These are phyloP conservation scores for Speoplatyrhinus poulsoni DNA, from an alignment of 2,113 vertebrate species.

Conservation along the genomic window DNA sequence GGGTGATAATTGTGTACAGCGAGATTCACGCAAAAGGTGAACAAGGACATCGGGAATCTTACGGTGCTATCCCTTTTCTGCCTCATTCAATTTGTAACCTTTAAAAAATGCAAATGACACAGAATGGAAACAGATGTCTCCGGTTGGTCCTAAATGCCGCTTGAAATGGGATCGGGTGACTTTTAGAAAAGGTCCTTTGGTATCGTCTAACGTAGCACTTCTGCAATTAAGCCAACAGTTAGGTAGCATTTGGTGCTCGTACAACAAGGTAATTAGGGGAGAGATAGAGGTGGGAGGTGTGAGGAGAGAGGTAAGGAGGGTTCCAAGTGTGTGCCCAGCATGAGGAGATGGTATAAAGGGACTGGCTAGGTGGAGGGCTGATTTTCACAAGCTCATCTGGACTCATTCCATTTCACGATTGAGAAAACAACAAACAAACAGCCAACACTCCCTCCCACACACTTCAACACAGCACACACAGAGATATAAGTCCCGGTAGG, in stretches of 20 bases:
- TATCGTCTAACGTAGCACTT: slow-evolving; percentile 69
- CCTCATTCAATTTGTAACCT: slow-evolving; percentile 61
- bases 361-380: slow-evolving; percentile 61
- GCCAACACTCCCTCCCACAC: slow-evolving; percentile 6
- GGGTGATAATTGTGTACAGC: slow-evolving; percentile 6
- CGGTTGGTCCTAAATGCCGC: slow-evolving; percentile 61
- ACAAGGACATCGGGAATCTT: slow-evolving; percentile 11
- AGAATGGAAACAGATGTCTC: slow-evolving; percentile 68
- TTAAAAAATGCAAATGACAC: slow-evolving; percentile 73
- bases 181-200: slow-evolving; percentile 74
- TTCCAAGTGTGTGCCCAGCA: slow-evolving; percentile 67
- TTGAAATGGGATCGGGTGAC: slow-evolving; percentile 63
- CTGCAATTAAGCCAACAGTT: slow-evolving; percentile 76
- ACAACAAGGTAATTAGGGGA: slow-evolving; percentile 75
- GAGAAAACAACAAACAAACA: slow-evolving; percentile 37
- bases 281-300: slow-evolving; percentile 63
- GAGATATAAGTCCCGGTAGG: slow-evolving; percentile 36
- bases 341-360: slow-evolving; percentile 64
- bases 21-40: neutral
- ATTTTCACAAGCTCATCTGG: slow-evolving; percentile 60
- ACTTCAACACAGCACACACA: slow-evolving; percentile 47
- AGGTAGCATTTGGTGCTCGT: slow-evolving; percentile 70
- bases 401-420: slow-evolving; percentile 61
- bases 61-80: slow-evolving; percentile 14
- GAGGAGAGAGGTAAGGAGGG: slow-evolving; percentile 46